Percentiles rank a stretch among this genome's conserved stretches.
phyloP scores from a whole-genome alignment of 1,140 invertebrate species.

The Drosophila pseudoobscura region DNA sequence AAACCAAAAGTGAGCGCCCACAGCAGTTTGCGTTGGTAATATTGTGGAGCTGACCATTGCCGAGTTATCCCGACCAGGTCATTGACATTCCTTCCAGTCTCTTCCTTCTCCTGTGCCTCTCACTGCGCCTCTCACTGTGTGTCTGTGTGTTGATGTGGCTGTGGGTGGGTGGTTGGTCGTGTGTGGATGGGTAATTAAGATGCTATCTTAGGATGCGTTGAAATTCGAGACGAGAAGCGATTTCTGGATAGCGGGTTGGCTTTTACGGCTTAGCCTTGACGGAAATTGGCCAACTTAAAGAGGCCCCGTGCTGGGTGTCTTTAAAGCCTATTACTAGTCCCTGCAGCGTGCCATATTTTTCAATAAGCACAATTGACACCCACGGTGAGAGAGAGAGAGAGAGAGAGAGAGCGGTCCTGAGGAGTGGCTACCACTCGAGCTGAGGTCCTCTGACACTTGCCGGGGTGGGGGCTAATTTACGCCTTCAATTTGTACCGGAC shows the following conservation, averaged over 20 bases:
- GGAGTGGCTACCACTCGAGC: constrained; percentile 13
- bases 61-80: constrained; percentile 39
- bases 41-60: constrained; percentile 50
- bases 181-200: constrained; percentile 70
- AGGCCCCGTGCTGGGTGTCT: neutral
- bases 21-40: constrained; percentile 33
- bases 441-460: constrained; percentile 16
- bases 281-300: constrained; percentile 30
- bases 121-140: neutral
- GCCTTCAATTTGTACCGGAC: constrained; percentile 65
- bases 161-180: constrained; percentile 5
- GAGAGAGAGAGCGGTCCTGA: neutral
- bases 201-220: constrained; percentile 58
- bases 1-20: constrained; percentile 5
- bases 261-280: constrained; percentile 27
- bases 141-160: neutral
- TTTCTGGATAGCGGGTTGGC: constrained; percentile 20
- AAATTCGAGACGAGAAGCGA: constrained; percentile 60
- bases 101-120: neutral
- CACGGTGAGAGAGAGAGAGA: constrained; percentile 20
- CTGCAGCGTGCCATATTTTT: constrained; percentile 52
- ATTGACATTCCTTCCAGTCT: constrained; percentile 54
- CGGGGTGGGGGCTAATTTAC: constrained; percentile 60
- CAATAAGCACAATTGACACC: constrained; percentile 68
- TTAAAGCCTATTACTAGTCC: constrained; percentile 24